These are phyloP conservation scores for Seira ritae DNA, from an alignment of 2,888 invertebrate genomes.

Conservation along the genomic window DNA sequence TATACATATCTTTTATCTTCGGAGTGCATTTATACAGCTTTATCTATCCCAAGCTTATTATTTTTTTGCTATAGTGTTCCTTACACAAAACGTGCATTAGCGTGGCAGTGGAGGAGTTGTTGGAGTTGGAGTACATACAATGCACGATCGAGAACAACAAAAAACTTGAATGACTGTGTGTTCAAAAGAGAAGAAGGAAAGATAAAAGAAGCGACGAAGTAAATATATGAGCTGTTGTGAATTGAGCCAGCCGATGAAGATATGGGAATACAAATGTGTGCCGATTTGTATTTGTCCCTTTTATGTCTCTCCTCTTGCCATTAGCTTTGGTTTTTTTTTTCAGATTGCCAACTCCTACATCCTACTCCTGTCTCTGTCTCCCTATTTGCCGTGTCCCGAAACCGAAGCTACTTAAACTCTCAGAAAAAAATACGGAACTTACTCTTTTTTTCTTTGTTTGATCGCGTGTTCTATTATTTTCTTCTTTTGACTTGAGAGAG, in stretches of 20 bases:
- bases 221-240: constrained; percentile 62
- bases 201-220: constrained; percentile 58
- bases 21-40: too few species aligned
- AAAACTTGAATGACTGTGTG: constrained; percentile 31
- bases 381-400: too few species aligned
- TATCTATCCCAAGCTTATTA: too few species aligned
- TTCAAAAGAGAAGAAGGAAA: constrained; percentile 26
- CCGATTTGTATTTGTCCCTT: constrained; percentile 62
- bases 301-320: constrained; percentile 61
- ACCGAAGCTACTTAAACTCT: constrained; percentile 50
- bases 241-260: constrained; percentile 61
- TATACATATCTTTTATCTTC: too few species aligned
- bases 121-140: too few species aligned
- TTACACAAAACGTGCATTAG: too few species aligned
- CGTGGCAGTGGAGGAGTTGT: too few species aligned
- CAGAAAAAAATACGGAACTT: constrained; percentile 29
- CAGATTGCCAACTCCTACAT: too few species aligned
- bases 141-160: too few species aligned
- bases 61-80: too few species aligned
- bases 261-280: constrained; percentile 60
- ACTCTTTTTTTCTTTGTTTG: constrained; percentile 25
- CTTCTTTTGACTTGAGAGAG: constrained; percentile 18
- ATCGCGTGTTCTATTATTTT: constrained; percentile 55
- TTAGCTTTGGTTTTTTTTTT: constrained; percentile 55
- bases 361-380: too few species aligned